phyloP scores from a whole-genome alignment of 2,888 invertebrate species.

The Leptothorax acervorum region DNA sequence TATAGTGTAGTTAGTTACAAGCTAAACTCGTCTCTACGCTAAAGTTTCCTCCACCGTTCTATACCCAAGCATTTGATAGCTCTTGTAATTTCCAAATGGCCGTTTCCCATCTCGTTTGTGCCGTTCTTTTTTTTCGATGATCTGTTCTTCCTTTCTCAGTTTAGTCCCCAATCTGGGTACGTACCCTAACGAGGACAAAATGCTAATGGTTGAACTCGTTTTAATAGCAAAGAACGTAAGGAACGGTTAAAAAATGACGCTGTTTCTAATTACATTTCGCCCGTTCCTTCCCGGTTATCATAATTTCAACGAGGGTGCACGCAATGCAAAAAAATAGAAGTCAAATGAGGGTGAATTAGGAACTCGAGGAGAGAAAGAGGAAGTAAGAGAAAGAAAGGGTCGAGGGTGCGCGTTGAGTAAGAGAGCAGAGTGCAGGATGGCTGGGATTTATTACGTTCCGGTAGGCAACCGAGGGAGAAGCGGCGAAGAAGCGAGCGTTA shows the following conservation, averaged over 20 bases:
- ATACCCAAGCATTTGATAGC: conserved; percentile 25
- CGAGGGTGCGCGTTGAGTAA: conserved; percentile 57
- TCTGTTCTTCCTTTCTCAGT: not conserved
- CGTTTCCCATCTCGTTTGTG: conserved; percentile 37
- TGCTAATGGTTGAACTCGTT: conserved; percentile 40
- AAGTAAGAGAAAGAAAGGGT: conserved; percentile 46
- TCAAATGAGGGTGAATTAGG: conserved; percentile 19
- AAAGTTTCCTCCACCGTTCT: conserved; percentile 51
- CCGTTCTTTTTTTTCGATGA: conserved; percentile 28
- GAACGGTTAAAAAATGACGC: conserved; percentile 65
- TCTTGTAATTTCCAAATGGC: conserved; percentile 60
- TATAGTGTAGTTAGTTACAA: conserved; percentile 13
- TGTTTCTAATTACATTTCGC: conserved; percentile 71
- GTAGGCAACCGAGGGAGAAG: conserved; percentile 55
- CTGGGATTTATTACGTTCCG: conserved; percentile 76
- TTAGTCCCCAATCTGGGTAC: conserved; percentile 19
- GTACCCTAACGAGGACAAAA: not conserved
- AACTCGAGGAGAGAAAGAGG: conserved; percentile 28
- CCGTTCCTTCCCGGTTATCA: conserved; percentile 65
- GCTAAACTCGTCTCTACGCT: conserved; percentile 12
- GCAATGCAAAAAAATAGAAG: conserved; percentile 14
- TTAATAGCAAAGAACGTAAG: not conserved
- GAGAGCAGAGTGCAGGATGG: conserved; percentile 63
- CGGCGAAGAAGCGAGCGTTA: conserved; percentile 43
- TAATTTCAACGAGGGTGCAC: conserved; percentile 43